A percentile compares a stretch with the other conserved stretches of the same genome.
Evolutionary conservation across 2,797 vertebrate genomes (phyloP).

Genomic region (Sebastolobus altivelis): DNA sequence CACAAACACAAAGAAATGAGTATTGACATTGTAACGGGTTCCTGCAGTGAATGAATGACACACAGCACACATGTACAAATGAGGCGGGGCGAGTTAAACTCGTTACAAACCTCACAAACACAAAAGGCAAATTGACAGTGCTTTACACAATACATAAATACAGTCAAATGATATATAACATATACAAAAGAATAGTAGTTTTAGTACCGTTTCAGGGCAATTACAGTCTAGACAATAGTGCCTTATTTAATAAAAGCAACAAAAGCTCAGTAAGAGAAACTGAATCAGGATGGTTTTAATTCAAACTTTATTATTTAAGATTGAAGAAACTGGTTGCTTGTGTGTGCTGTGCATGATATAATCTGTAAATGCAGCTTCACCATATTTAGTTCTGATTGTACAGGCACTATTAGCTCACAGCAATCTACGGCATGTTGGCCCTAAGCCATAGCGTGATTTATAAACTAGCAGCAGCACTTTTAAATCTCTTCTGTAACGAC

Average conservation of each 20-base stretch:
- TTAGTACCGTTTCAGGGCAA: background rate
- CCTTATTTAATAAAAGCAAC: background rate
- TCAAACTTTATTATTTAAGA: background rate
- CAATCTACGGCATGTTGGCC: constrained; percentile 18
- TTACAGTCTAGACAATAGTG: background rate
- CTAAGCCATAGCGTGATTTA: constrained; percentile 49
- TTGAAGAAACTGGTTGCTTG: background rate
- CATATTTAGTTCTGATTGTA: constrained; percentile 6
- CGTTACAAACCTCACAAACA: background rate
- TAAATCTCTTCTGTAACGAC: constrained; percentile 27
- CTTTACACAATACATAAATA: background rate
- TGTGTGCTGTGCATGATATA: background rate
- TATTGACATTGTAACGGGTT: constrained; percentile 39
- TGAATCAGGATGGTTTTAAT: background rate
- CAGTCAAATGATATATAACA: background rate
- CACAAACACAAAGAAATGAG: constrained; percentile 38
- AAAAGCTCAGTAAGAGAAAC: background rate
- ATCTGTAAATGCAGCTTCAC: background rate
- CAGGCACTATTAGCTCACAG: constrained; percentile 5
- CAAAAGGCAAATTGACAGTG: background rate
- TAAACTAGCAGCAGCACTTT: constrained; percentile 38
- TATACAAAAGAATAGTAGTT: background rate
- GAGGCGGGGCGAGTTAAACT: background rate
- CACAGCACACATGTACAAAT: constrained; percentile 2
- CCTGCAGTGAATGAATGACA: constrained; percentile 17